Evolutionary conservation across 2,113 vertebrate species (phyloP).

Genomic region (Gambusia holbrooki): DNA sequence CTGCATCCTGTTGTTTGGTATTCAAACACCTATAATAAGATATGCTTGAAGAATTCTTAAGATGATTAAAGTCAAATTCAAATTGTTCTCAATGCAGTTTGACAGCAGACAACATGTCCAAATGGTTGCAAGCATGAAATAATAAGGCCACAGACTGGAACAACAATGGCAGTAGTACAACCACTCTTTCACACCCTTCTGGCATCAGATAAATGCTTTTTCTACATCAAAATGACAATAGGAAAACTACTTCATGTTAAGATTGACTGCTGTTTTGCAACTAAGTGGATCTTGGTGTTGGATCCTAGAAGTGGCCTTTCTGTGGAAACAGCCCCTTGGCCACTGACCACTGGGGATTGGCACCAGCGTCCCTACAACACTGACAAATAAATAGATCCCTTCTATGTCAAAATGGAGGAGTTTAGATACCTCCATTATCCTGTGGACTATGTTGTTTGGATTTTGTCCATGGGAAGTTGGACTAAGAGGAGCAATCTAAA

Average conservation of each 20-base stretch:
- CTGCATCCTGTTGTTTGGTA: conserved; percentile 23
- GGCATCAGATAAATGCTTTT: conserved; percentile 15
- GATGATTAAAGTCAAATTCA: conserved; percentile 16
- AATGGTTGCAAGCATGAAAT: conserved; percentile 26
- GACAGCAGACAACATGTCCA: conserved; percentile 8
- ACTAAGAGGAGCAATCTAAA: too few relatives aligned
- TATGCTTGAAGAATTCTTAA: conserved; percentile 20
- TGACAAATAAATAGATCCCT: too few relatives aligned
- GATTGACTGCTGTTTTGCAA: background rate
- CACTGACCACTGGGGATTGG: background rate
- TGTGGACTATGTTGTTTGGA: too few relatives aligned
- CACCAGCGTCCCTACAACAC: background rate
- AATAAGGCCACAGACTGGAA: conserved; percentile 22
- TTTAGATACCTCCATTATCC: too few relatives aligned
- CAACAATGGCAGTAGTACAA: background rate
- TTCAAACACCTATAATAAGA: conserved; percentile 14
- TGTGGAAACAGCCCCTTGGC: background rate
- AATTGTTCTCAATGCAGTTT: conserved; percentile 11
- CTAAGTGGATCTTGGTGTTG: too few relatives aligned
- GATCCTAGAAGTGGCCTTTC: too few relatives aligned
- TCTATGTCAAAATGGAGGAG: too few relatives aligned
- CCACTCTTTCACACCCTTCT: conserved; percentile 1
- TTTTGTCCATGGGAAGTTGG: too few relatives aligned
- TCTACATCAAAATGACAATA: background rate
- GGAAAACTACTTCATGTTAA: background rate